phyloP scores from a whole-genome alignment of 2,888 invertebrate genomes.

The Nebria brevicollis region DNA sequence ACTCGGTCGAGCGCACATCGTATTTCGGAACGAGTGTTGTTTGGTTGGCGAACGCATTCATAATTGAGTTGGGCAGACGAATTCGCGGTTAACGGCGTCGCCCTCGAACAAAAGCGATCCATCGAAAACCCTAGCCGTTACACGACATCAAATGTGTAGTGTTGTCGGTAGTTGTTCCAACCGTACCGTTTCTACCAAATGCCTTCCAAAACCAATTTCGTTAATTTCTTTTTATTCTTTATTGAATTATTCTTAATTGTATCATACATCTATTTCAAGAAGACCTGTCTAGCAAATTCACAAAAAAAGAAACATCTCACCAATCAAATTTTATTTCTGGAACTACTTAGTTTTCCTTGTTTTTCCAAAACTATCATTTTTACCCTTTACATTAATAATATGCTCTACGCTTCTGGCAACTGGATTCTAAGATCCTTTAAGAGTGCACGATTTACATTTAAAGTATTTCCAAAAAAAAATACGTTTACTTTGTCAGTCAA shows the following conservation, averaged over 20 bases:
- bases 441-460: no score
- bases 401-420: no score
- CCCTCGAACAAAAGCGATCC: slow-evolving; percentile 31
- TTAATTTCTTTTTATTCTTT: neutral
- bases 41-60: slow-evolving; percentile 31
- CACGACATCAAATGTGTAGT: neutral
- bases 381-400: no score
- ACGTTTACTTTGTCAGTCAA: no score
- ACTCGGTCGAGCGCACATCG: neutral
- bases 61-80: slow-evolving; percentile 39
- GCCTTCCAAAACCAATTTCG: neutral
- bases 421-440: no score
- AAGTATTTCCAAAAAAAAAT: no score
- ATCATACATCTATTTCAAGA: neutral
- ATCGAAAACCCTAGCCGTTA: slow-evolving; percentile 19
- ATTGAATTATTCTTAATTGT: neutral
- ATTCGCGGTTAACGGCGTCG: slow-evolving; percentile 36
- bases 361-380: no score
- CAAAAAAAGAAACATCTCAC: neutral
- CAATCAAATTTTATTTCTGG: no score
- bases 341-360: no score
- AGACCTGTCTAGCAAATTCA: neutral
- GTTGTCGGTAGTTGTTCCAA: neutral
- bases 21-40: slow-evolving; percentile 31
- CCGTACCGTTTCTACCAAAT: neutral